Evolutionary conservation across 2,888 invertebrate species (phyloP), one percentile per base, ranked within the genome.

Genomic region (Tiliacea citrago): DNA sequence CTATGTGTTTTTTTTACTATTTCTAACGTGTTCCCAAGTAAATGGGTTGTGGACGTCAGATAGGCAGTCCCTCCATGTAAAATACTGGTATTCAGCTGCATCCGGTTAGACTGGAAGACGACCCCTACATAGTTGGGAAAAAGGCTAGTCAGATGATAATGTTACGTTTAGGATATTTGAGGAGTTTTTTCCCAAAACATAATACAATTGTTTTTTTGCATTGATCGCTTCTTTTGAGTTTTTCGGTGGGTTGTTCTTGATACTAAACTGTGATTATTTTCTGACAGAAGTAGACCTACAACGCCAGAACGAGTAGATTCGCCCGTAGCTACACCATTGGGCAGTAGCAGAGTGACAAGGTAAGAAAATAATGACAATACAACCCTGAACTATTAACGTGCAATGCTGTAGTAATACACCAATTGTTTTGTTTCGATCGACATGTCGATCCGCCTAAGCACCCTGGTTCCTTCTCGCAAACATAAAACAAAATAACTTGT

Each of bases 231-330:
- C 9, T 42, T 62, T 42, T 42, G 10, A 18, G 9, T 16, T 10
- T 24, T 63, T 18, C 12, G 7, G 47, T 47, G 12, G 13, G 13
- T 21, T 65, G 12, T 29, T 29, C 13, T 53, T 42, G 21, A 18
- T 61, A 51, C 5, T 24, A 12, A 47, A 39, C 10, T n/a, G 0
- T 10, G 7, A 2, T 29, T 24, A 5, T n/a, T 47, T 62, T 21
- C 7, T 82, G 88, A n/a, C 81, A 95, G 94, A 82, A 94, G 92
- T 75, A 88, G 90, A 3, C 88, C 90, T 0, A 84, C 68, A 5
- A 95, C 95, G 0, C 94, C 95, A 0, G 95, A 95, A 65, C 91
- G 93, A 0, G 75, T 84, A 18, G 95, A 94, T 68, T 95, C 95
- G 0, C 95, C 95, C 0, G 78, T 89, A 5, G 77, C 87, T 1